A percentile compares a stretch with the other conserved stretches of the same genome.
Evolutionary conservation across 30 jellyfish, hydroid and myxozoan genomes (phyloP).

Genomic region (Aurelia aurita): DNA sequence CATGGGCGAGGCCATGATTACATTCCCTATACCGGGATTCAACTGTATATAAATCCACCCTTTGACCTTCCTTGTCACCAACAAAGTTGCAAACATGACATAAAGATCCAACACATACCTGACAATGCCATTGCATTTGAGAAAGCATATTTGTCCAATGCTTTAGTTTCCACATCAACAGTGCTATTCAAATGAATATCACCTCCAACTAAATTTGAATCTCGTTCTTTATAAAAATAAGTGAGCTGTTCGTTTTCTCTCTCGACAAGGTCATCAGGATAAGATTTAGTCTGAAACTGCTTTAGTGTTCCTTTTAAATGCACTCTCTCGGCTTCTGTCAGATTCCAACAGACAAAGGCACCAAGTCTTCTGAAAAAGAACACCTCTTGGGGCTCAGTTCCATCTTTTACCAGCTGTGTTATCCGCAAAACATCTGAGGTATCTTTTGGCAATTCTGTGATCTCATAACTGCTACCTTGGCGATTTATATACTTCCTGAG

Average conservation of each 20-base stretch:
- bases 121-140: conserved; percentile 98
- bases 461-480: conserved; percentile 26
- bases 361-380: conserved; percentile 93
- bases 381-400: conserved; percentile 56
- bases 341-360: conserved; percentile 95
- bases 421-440: conserved; percentile 83
- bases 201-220: conserved; percentile 79
- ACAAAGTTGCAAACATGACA: no score
- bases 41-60: no score
- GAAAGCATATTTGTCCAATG: conserved; percentile 91
- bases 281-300: conserved; percentile 54
- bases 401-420: conserved; percentile 20
- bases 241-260: conserved; percentile 77
- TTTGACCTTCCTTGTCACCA: no score
- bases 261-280: conserved; percentile 68
- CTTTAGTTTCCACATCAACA: conserved; percentile 58
- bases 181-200: conserved; percentile 50
- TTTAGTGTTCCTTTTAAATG: conserved; percentile 17
- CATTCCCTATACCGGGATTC: no score
- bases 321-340: conserved; percentile 73
- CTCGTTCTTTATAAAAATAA: conserved; percentile 48
- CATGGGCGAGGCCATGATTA: no score
- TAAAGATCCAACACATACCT: no score
- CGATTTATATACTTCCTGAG: conserved; percentile 55
- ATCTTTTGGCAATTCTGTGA: conserved; percentile 86